A percentile compares a stretch with the other conserved stretches of the same genome.
Conservation (phyloP, 2,113 vertebrate genomes). For the Cynocephalus volans region DNA sequence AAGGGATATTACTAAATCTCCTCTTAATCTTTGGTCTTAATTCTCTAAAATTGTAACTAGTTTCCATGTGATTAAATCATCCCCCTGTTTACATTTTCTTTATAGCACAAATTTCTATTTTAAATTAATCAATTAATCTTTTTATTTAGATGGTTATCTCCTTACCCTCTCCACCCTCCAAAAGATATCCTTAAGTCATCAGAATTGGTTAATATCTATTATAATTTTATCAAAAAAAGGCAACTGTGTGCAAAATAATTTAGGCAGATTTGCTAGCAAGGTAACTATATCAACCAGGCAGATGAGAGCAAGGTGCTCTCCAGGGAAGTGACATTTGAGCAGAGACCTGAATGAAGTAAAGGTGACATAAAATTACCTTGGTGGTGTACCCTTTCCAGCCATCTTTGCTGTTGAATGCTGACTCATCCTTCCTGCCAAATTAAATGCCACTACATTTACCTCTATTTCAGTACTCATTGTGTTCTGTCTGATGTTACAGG, state of each 20-base stretch:
- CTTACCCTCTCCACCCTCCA: neutral
- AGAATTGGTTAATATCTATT: neutral
- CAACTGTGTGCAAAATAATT: neutral
- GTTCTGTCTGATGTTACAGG: neutral
- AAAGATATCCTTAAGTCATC: neutral
- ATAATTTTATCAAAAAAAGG: neutral
- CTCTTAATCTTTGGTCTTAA: neutral
- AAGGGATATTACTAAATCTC: neutral
- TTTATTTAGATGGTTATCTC: neutral
- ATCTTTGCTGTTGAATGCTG: neutral
- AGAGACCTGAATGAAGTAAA: neutral
- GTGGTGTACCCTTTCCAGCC: neutral
- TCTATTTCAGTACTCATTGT: neutral
- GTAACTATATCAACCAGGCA: neutral
- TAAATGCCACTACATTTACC: neutral
- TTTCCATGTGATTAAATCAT: neutral
- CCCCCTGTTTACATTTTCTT: neutral
- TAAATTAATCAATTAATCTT: neutral
- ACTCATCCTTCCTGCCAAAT: neutral
- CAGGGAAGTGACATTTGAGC: neutral
- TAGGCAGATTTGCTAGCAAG: neutral
- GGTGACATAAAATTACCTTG: fast-evolving
- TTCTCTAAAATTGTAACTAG: neutral
- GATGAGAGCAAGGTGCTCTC: neutral
- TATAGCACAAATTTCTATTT: neutral